These are phyloP conservation scores for Drosophila neonasuta DNA, from an alignment of 2,888 invertebrate species.

Conservation along the genomic window DNA sequence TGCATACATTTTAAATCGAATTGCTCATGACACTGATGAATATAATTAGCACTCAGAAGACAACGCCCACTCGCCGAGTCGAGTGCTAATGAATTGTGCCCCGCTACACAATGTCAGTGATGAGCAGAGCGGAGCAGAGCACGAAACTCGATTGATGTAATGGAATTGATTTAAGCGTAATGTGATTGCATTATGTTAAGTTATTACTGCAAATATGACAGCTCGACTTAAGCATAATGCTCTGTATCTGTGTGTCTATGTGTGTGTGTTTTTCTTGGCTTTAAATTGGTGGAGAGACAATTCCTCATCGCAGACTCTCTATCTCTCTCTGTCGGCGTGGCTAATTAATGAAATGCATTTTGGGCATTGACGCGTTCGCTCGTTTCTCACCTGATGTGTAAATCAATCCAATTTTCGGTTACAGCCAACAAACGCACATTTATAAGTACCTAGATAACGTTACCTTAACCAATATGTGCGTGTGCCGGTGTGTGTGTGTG, in stretches of 20 bases:
- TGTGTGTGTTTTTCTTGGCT: neutral
- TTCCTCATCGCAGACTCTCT: neutral
- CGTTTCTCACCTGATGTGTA: conserved; percentile 74
- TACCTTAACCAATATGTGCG: conserved; percentile 30
- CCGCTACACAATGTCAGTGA: conserved; percentile 5
- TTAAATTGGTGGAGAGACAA: neutral
- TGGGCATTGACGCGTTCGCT: conserved; percentile 46
- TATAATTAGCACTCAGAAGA: conserved; percentile 68
- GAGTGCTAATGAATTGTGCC: conserved; percentile 61
- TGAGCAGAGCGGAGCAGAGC: neutral
- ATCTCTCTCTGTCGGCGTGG: neutral
- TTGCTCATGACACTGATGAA: conserved; percentile 60
- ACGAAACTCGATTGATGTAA: conserved; percentile 43
- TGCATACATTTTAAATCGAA: conserved; percentile 69
- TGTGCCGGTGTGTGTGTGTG: conserved; percentile 19
- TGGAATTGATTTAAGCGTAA: conserved; percentile 53
- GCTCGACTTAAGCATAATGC: neutral
- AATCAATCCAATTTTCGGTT: conserved; percentile 76
- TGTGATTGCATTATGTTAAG: conserved; percentile 43
- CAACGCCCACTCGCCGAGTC: conserved; percentile 63
- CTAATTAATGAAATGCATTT: conserved; percentile 66
- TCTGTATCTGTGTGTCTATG: no score
- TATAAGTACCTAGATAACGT: conserved; percentile 41
- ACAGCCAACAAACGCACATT: conserved; percentile 34
- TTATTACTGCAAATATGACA: conserved; percentile 8